Percentiles rank a stretch among this genome's conserved stretches.
phyloP scores from a whole-genome alignment of 2,797 vertebrate genomes.

The Hipposideros larvatus region DNA sequence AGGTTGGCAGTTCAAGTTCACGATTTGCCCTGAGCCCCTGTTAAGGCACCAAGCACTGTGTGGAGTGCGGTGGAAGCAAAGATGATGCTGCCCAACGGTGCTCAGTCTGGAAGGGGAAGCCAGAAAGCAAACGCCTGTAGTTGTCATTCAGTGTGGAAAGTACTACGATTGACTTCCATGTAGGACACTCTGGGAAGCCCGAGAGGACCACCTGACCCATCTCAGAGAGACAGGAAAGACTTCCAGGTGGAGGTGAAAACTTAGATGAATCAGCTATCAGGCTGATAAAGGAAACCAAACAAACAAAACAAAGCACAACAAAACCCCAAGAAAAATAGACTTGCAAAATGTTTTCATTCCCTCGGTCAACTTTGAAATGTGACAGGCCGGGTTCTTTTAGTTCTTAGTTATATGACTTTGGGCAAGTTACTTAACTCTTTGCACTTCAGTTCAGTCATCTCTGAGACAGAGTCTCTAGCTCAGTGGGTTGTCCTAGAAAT shows the following conservation, averaged over 20 bases:
- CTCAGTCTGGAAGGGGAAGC: not conserved
- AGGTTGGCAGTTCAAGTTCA: not conserved
- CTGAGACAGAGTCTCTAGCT: not conserved
- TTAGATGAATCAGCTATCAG: not conserved
- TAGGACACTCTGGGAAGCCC: accelerated
- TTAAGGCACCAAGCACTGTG: no score
- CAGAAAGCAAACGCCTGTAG: not conserved
- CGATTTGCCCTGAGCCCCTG: not conserved
- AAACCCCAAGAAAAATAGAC: not conserved
- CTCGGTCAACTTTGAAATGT: not conserved
- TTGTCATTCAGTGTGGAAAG: not conserved
- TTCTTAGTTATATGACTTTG: not conserved
- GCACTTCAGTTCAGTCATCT: not conserved
- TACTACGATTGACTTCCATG: accelerated
- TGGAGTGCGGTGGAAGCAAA: not conserved
- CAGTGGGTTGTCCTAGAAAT: not conserved
- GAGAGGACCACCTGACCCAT: not conserved
- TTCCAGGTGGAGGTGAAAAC: not conserved
- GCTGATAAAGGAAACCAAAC: not conserved
- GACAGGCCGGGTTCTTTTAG: not conserved
- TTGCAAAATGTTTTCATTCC: not conserved
- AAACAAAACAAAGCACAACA: not conserved
- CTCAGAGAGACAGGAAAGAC: not conserved
- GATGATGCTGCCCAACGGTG: not conserved
- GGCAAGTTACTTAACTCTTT: not conserved